These are phyloP conservation scores for Monarcha castaneiventris DNA, from an alignment of 2,113 vertebrate genomes.

Conservation along the genomic window DNA sequence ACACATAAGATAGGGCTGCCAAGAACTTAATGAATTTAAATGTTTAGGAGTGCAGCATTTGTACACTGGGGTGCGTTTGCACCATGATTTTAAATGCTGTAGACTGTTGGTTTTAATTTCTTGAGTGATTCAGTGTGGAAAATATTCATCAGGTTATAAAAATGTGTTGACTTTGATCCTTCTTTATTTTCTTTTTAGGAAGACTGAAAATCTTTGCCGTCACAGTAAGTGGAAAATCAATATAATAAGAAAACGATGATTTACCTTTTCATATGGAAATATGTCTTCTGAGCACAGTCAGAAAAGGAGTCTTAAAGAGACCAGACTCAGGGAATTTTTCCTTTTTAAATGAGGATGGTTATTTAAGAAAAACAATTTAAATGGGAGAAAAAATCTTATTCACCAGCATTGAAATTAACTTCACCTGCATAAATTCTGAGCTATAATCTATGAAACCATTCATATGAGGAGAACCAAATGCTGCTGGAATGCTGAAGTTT, in stretches of 20 bases:
- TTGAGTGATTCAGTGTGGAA: neutral
- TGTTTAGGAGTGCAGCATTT: neutral
- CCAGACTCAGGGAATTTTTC: neutral
- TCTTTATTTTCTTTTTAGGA: neutral
- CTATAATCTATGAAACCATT: conserved; percentile 23
- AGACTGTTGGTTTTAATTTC: conserved; percentile 12
- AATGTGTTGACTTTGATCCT: neutral
- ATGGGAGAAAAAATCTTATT: neutral
- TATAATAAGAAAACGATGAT: conserved; percentile 54
- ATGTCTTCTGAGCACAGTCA: neutral
- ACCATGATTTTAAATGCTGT: neutral
- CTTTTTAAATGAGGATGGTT: neutral
- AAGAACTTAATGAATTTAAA: conserved; percentile 11
- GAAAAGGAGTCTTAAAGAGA: neutral
- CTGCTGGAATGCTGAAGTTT: conserved; percentile 12
- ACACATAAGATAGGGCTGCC: neutral
- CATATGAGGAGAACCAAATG: neutral
- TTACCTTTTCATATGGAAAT: conserved; percentile 57
- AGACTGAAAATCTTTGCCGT: conserved; percentile 7
- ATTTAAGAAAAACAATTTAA: conserved; percentile 43
- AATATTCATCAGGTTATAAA: conserved; percentile 26
- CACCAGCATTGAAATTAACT: neutral
- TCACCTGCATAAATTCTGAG: conserved; percentile 9
- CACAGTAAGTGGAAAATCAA: conserved; percentile 45
- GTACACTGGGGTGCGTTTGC: neutral